Evolutionary conservation across 2,797 vertebrate genomes (phyloP), one percentile per base, ranked within the genome.

Genomic region (Pantherophis vulpinus): DNA sequence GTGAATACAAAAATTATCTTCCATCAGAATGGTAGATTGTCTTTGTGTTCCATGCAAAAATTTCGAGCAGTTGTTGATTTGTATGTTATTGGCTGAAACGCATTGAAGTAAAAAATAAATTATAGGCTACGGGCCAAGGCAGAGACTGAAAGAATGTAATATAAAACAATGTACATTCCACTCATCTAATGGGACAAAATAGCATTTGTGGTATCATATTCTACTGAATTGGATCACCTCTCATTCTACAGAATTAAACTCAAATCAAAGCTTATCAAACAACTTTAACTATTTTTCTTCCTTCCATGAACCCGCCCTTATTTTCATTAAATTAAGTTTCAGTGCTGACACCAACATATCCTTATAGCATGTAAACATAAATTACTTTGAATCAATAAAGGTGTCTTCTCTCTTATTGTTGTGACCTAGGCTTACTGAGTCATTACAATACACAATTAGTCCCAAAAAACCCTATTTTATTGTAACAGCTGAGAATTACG

Each of bases 151-250:
- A 91, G 18, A 93, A 25, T 93, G 32, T 54, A 32, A 0, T 0
- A 7, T 86, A 70, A 90, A 94, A 91, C 83, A 92, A 60, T 47
- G 66, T 1, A n/a, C 87, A 12, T 90, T 8, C 60, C 92, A 90
- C 13, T 94, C 90, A 90, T 47, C 4, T 94, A 94, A 74, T 55
- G 90, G 59, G 92, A 91, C 89, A 94, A 92, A 91, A 91, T 83
- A 93, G 74, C 12, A 47, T 51, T 74, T 92, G 12, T 93, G 92
- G 66, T 0, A 70, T 1, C 1, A 91, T 87, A 93, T 32, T 70
- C 66, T 32, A 90, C 70, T 95, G 94, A 91, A 79, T 86, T 92
- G 55, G 54, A 94, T 58, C 56, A 92, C 11, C 56, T 94, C 89
- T 8, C 25, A 86, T 94, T 94, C 42, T 92, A 47, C 86, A 1